Conservation (phyloP, 2,888 invertebrate species). For the Toxonevra muliebris region DNA sequence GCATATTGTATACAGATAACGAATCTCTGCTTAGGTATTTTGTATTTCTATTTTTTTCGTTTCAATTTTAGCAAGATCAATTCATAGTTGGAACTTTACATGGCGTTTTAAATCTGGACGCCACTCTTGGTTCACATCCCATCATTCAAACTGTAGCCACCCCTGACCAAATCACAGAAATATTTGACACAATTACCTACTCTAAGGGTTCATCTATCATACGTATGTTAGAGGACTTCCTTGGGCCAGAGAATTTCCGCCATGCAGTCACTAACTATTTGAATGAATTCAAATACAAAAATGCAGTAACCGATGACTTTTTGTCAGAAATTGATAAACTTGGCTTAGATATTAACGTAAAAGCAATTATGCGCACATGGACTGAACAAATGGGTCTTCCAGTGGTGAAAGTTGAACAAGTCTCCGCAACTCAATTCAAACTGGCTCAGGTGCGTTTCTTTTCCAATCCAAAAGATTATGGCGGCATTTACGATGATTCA, state of each 20-base stretch:
- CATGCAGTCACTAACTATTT: slow-evolving; percentile 80
- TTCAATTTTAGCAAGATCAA: slow-evolving; percentile 72
- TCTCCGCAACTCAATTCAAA: slow-evolving; percentile 68
- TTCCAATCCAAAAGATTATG: slow-evolving; percentile 71
- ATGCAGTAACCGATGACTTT: slow-evolving; percentile 83
- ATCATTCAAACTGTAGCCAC: slow-evolving; percentile 86
- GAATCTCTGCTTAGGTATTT: neutral
- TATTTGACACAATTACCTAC: slow-evolving; percentile 92
- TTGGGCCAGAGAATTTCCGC: slow-evolving; percentile 75
- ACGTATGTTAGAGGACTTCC: slow-evolving; percentile 87
- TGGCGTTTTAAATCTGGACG: slow-evolving; percentile 77
- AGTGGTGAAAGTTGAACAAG: slow-evolving; percentile 71
- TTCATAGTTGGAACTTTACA: slow-evolving; percentile 80
- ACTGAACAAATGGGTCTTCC: slow-evolving; percentile 91
- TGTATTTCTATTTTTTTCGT: neutral
- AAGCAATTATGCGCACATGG: slow-evolving; percentile 85
- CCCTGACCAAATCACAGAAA: slow-evolving; percentile 90
- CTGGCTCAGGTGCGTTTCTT: slow-evolving; percentile 83
- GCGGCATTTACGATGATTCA: slow-evolving; percentile 66
- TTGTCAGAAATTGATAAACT: slow-evolving; percentile 71
- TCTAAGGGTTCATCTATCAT: slow-evolving; percentile 89
- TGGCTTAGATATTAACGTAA: slow-evolving; percentile 65
- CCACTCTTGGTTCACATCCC: slow-evolving; percentile 86
- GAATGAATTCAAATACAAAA: slow-evolving; percentile 74
- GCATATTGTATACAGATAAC: neutral